phyloP scores from a whole-genome alignment of 2,113 vertebrate species.

The Sinocyclocheilus anshuiensis region DNA sequence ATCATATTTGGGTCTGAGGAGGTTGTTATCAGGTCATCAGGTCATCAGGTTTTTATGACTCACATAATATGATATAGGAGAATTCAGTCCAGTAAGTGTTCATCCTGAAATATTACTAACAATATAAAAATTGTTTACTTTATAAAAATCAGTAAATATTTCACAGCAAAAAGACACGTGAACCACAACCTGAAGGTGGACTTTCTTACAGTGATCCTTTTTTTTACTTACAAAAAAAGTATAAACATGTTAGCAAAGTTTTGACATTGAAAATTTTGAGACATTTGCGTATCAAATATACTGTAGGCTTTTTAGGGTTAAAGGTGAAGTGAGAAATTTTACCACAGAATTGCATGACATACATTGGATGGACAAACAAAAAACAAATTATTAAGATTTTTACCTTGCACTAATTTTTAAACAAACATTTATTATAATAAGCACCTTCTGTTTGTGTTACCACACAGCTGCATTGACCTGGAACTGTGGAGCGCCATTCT shows the following conservation, averaged over 20 bases:
- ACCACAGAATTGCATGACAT: neutral
- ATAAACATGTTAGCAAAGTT: neutral
- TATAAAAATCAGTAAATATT: neutral
- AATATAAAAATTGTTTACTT: neutral
- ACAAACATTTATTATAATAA: neutral
- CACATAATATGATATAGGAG: no score
- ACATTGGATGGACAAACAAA: neutral
- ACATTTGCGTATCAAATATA: neutral
- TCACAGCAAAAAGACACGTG: neutral
- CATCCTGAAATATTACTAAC: neutral
- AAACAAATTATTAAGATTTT: neutral
- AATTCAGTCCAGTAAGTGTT: no score
- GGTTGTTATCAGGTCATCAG: no score
- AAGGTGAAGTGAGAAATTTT: neutral
- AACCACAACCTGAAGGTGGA: no score
- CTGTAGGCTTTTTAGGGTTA: neutral
- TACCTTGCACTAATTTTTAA: neutral
- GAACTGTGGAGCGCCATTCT: conserved; percentile 63
- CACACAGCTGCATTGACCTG: conserved; percentile 66
- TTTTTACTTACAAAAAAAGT: no score
- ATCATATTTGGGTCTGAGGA: no score
- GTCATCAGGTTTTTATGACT: no score
- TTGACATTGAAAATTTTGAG: neutral
- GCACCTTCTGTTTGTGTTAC: conserved; percentile 42
- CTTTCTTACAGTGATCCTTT: no score